A percentile compares a stretch with the other conserved stretches of the same genome.
These are phyloP conservation scores for Periparus ater DNA, from an alignment of 2,797 vertebrate genomes.

Conservation along the genomic window DNA sequence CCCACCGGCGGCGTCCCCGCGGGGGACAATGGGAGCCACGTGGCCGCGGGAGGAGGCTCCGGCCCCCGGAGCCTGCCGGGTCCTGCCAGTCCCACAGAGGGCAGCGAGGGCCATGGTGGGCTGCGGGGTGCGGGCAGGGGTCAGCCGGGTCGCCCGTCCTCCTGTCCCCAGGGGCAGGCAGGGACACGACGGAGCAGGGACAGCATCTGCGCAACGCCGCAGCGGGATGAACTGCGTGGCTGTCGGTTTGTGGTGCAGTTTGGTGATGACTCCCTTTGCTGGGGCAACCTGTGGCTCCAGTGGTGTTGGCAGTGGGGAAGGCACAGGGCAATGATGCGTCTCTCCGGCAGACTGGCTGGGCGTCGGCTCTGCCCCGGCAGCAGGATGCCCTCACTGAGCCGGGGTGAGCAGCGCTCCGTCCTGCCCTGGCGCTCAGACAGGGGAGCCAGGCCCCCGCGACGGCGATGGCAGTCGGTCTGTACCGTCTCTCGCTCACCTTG, in stretches of 20 bases:
- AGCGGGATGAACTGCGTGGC: background rate
- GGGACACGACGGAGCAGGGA: background rate
- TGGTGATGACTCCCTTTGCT: background rate
- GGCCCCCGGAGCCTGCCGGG: background rate
- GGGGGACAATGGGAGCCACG: conserved; percentile 34
- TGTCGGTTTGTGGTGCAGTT: background rate
- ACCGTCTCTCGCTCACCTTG: background rate
- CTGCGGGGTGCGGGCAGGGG: background rate
- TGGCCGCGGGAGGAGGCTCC: background rate
- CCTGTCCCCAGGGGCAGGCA: background rate
- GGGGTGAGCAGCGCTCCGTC: background rate
- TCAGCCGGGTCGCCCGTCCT: background rate
- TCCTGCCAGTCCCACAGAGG: no score
- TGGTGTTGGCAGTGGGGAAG: background rate
- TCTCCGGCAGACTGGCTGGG: background rate
- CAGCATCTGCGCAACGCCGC: background rate
- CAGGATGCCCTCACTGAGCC: background rate
- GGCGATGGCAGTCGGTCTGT: background rate
- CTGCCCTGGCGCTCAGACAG: fast-evolving
- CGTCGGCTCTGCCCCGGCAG: background rate
- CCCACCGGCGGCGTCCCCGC: background rate
- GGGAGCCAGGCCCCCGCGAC: background rate
- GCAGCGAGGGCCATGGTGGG: fast-evolving
- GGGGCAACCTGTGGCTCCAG: background rate
- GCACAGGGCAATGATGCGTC: background rate